Evolutionary conservation across 2,888 invertebrate species (phyloP).

Genomic region (Nomada ferruginata): DNA sequence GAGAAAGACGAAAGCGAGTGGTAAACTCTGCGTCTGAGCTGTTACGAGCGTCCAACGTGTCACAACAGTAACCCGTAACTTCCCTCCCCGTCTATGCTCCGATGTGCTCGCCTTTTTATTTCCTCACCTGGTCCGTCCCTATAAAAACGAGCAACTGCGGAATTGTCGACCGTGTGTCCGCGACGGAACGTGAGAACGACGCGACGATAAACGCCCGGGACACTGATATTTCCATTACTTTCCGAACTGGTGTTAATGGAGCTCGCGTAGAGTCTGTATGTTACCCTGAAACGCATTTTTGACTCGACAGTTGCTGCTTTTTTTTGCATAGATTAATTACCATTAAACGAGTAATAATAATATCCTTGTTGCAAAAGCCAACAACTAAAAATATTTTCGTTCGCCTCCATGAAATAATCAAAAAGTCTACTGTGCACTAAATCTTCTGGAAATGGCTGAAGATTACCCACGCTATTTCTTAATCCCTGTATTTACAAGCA

Average conservation of each 20-base stretch:
- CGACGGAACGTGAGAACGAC: constrained; percentile 15
- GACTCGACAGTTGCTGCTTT: no score
- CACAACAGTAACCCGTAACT: constrained; percentile 68
- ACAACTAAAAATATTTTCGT: no score
- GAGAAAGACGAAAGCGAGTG: constrained; percentile 51
- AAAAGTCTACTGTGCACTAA: no score
- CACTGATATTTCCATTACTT: constrained; percentile 33
- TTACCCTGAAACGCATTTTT: no score
- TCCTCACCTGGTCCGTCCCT: constrained; percentile 25
- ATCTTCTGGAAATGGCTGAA: no score
- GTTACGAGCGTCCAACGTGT: constrained; percentile 76
- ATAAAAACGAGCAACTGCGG: constrained; percentile 41
- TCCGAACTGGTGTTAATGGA: constrained; percentile 1
- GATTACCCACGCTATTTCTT: no score
- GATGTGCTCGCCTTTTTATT: constrained; percentile 54
- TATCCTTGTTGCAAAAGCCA: no score
- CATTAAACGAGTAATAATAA: no score
- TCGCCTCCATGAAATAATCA: no score
- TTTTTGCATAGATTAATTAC: no score
- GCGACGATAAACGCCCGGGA: constrained; percentile 1
- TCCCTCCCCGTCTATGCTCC: constrained; percentile 58
- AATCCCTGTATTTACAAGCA: background rate
- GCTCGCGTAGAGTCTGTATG: background rate
- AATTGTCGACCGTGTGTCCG: constrained; percentile 27
- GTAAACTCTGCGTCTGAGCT: constrained; percentile 49